Base-by-base conservation (phyloP, 2,113 vertebrate species). In the Hippocampus barbouri region DNA sequence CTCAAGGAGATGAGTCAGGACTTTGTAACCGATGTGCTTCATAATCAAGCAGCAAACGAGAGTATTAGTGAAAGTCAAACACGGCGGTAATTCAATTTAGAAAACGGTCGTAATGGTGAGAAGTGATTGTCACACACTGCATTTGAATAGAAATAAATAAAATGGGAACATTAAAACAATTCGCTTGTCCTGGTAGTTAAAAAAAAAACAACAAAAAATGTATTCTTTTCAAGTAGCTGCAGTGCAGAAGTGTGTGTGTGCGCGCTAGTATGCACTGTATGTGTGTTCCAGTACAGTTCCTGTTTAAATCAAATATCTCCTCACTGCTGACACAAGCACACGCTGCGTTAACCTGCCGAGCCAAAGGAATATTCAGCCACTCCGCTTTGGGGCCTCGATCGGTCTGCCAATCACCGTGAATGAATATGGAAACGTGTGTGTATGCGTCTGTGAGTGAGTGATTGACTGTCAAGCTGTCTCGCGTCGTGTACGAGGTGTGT, bases 301-400 rank as follows among this genome's bases (percentile, higher is more conserved):
- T 40, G 53, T 54, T 76, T 41, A 45, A 51, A 73, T 76, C 75
- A 78, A 70, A 72, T 40, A 30, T 60, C 70, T 76, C 61, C 45
- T 68, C 62, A 9, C 2, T 40, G 57, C 60, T 72, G 66, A 76
- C 66, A 75, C 66, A 78, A 74, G 41, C 66, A 53, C 53, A 69
- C 60, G 54, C 56, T 30, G 60, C 57, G 53, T 70, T 66, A 66
- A 83, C 75, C 75, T 75, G 70, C 53, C 41, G 56, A 59, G 63
- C 54, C 60, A n/a, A 30, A 34, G 61, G 74, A 70, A 78, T 76
- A 77, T 69, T 84, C 81, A 75, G 66, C 72, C 79, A 75, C 79
- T 73, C 65, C 68, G 20, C 45, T 41, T 2, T 4, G 76, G 30
- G 61, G 76, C 51, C 21, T 70, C 62, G 56, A 53, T 70, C 60